These are phyloP conservation scores for Cecidostiba fungosa DNA, from an alignment of 2,888 invertebrate genomes.

Conservation along the genomic window DNA sequence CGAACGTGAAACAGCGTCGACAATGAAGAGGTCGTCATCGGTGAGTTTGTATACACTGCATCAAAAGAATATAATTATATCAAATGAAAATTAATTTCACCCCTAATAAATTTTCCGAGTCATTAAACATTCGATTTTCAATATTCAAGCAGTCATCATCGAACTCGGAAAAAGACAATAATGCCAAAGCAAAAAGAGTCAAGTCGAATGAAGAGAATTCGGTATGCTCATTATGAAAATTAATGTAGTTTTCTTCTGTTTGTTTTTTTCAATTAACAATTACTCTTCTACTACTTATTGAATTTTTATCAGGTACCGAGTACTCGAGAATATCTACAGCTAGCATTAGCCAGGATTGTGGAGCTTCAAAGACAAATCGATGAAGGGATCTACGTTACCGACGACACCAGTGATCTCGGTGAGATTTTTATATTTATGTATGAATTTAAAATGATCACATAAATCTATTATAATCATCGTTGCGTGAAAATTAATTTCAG, in stretches of 20 bases:
- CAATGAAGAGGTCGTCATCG: constrained; percentile 76
- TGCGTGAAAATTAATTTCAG: constrained; percentile 62
- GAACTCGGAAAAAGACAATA: constrained; percentile 19
- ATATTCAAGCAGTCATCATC: constrained; percentile 17
- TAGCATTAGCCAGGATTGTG: constrained; percentile 73
- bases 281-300: too few relatives aligned
- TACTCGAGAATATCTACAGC: constrained; percentile 74
- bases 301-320: constrained; percentile 68
- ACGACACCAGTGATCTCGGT: constrained; percentile 56
- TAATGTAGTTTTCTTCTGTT: not conserved
- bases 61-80: too few relatives aligned
- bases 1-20: constrained; percentile 39
- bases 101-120: not conserved
- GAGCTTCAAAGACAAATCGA: constrained; percentile 75
- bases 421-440: not conserved
- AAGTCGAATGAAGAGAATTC: constrained; percentile 51
- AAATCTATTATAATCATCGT: not conserved
- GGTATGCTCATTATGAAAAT: constrained; percentile 23
- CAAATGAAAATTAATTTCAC: not conserved
- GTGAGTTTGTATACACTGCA: constrained; percentile 67
- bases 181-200: constrained; percentile 35
- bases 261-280: not conserved
- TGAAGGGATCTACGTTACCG: constrained; percentile 65
- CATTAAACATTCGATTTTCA: constrained; percentile 2
- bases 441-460: not conserved